Percentiles rank a stretch among this genome's conserved stretches.
phyloP scores from a whole-genome alignment of 2,797 vertebrate genomes.

The Myotis planiceps region DNA sequence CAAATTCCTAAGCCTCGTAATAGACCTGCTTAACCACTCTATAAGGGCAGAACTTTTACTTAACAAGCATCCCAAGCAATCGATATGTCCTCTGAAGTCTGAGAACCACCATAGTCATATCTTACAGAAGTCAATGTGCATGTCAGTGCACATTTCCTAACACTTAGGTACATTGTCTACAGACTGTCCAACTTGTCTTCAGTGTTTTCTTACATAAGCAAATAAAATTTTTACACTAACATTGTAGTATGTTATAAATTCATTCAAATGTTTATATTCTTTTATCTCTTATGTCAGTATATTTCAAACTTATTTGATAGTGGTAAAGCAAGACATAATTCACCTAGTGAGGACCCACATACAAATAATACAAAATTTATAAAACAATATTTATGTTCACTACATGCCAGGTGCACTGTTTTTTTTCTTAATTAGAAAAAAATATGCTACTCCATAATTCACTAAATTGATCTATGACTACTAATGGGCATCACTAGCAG shows the following conservation, averaged over 20 bases:
- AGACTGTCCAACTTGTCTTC: neutral
- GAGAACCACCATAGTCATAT: neutral
- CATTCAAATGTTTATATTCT: neutral
- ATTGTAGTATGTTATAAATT: neutral
- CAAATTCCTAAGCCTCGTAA: neutral
- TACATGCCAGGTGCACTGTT: neutral
- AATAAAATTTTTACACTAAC: neutral
- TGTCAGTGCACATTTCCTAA: neutral
- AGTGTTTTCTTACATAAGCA: neutral
- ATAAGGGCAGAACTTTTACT: neutral
- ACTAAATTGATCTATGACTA: slow-evolving; percentile 1
- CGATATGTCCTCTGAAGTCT: neutral
- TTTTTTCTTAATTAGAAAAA: slow-evolving; percentile 5
- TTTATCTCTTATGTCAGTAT: neutral
- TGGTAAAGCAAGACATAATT: slow-evolving; percentile 12
- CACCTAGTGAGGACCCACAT: neutral
- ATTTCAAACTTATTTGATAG: slow-evolving; percentile 35
- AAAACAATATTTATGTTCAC: neutral
- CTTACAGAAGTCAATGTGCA: neutral
- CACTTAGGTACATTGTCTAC: neutral
- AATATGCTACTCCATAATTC: neutral
- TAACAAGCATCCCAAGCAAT: neutral
- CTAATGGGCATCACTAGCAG: neutral
- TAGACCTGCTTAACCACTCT: neutral
- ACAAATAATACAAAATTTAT: neutral